Evolutionary conservation across 2,797 vertebrate species (phyloP), one percentile per base, ranked within the genome.

Genomic region (Dermochelys coriacea): DNA sequence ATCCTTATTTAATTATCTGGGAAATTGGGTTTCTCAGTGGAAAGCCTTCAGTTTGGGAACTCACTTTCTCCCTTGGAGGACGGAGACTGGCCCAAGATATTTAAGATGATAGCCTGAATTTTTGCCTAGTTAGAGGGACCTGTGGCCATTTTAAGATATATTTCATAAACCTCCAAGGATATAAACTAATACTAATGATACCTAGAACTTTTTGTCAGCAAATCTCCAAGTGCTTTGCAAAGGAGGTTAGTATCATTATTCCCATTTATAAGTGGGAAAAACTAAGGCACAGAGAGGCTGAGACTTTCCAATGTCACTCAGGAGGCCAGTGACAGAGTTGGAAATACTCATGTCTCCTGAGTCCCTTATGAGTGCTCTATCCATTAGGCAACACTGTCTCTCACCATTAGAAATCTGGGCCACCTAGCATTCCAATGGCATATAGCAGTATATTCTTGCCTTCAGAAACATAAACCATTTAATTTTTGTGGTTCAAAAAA

Each of bases 1-100:
- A 21, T 82, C 77, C 86, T 0, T 90, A 49, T 75, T 94, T 68
- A 89, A 83, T 86, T 91, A 91, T 85, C 84, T 83, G 8, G 93
- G 80, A 88, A 71, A 61, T 86, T 55, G 0, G 0, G 18, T 49
- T 91, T 88, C 57, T 94, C n/a, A 16, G 16, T 64, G 50, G 61
- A 79, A 12, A 47, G 61, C 71, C 85, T 6, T 92, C 88, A 80
- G 18, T 23, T 89, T 84, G 86, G 54, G 50, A 59, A 51, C 50
- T 90, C 49, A n/a, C 54, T 90, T 87, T 23, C 91, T 79, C 47
- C 93, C 41, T 57, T 90, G 55, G 10, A 23, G 34, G 55, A 91
- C 4, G 1, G 8, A 45, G 15, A 14, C 74, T 77, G 74, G 12
- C 41, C 45, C 45, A 29, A 27, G 25, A 49, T 49, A 16, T 54